Conservation (phyloP, 2,113 vertebrate genomes). For the Aphelocoma coerulescens region DNA sequence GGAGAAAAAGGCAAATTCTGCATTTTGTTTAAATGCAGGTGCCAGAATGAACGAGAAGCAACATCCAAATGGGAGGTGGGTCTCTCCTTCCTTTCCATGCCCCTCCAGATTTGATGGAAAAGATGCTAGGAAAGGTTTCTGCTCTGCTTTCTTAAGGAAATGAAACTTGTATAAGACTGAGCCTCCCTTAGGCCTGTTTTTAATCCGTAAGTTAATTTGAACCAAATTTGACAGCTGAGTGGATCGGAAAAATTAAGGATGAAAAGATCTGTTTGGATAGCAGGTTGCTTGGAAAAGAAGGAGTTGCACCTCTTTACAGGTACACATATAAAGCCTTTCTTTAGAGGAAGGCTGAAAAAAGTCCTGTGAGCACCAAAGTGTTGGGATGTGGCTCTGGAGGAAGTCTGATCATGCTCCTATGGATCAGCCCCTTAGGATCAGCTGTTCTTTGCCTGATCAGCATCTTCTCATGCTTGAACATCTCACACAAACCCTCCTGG, state of each 20-base stretch:
- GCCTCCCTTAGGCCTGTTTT: background rate
- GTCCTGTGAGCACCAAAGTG: rapidly evolving
- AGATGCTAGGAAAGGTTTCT: background rate
- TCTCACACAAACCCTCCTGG: background rate
- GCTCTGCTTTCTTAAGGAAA: background rate
- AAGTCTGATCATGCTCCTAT: rapidly evolving
- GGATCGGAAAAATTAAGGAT: background rate
- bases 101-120: background rate
- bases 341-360: background rate
- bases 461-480: background rate
- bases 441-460: background rate
- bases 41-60: rapidly evolving
- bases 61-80: background rate
- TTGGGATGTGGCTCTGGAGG: background rate
- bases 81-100: background rate
- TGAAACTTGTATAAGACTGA: background rate
- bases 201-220: background rate
- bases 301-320: background rate
- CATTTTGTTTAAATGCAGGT: background rate
- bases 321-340: rapidly evolving
- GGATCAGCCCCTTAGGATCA: background rate
- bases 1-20: background rate
- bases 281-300: background rate
- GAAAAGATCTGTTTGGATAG: background rate
- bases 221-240: background rate